Percentiles rank a stretch among this genome's conserved stretches.
Evolutionary conservation across 2,113 vertebrate species (phyloP).

Genomic region (Rafetus swinhoei): DNA sequence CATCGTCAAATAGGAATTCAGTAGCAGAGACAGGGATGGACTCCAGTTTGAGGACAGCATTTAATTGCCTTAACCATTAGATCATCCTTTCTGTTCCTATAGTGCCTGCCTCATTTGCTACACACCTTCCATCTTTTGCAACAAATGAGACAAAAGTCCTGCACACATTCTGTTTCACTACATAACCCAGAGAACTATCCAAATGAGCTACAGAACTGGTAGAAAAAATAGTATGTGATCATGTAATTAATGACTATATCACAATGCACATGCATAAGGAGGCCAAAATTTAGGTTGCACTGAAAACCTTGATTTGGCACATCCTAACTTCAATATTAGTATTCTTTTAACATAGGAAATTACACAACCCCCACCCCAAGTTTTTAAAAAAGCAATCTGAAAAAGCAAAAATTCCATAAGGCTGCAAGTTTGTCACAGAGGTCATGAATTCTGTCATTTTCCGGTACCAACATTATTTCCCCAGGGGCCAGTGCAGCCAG

Average conservation of each 20-base stretch:
- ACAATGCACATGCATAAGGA: not conserved
- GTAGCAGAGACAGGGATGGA: not conserved
- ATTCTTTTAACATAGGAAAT: not conserved
- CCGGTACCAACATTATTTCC: no score
- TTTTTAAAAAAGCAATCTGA: not conserved
- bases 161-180: not conserved
- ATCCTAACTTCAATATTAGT: not conserved
- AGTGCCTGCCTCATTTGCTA: not conserved
- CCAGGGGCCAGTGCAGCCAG: no score
- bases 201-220: not conserved
- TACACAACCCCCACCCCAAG: not conserved
- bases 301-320: not conserved
- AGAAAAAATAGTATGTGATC: not conserved
- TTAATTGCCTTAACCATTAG: not conserved
- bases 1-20: not conserved
- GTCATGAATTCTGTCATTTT: no score
- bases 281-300: not conserved
- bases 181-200: not conserved
- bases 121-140: not conserved
- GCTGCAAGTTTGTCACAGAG: no score
- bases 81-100: not conserved
- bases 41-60: not conserved
- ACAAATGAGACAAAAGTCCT: not conserved
- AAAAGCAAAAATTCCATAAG: not conserved
- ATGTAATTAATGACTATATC: not conserved